Conservation (phyloP, 2,113 vertebrate genomes). For the Alethe castanea region DNA sequence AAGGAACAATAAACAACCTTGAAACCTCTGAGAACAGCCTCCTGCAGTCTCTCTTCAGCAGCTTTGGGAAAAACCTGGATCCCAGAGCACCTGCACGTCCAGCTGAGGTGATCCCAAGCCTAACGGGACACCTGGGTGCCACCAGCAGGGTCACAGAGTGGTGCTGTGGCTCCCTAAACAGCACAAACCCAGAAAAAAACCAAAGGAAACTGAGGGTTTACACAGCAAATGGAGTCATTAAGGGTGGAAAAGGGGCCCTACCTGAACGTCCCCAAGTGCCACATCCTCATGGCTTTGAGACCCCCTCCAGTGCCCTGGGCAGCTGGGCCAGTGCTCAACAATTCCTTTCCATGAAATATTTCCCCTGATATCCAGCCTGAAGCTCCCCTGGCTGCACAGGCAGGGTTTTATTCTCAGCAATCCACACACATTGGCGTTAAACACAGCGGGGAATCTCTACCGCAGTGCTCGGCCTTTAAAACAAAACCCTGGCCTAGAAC, state of each 20-base stretch:
- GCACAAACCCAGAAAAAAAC: background rate
- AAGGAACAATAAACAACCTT: too few relatives aligned
- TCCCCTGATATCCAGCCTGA: rapidly evolving
- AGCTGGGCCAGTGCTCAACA: background rate
- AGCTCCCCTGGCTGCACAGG: rapidly evolving
- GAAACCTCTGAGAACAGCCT: too few relatives aligned
- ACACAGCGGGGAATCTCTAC: background rate
- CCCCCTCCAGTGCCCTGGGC: background rate
- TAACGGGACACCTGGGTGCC: background rate
- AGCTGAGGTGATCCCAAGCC: too few relatives aligned
- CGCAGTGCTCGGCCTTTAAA: background rate
- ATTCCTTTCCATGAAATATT: background rate
- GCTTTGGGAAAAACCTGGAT: too few relatives aligned
- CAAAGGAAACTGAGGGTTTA: background rate
- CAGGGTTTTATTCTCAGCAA: background rate
- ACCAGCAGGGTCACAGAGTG: rapidly evolving
- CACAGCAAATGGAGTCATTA: rapidly evolving
- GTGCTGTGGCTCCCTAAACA: background rate
- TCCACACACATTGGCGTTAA: rapidly evolving
- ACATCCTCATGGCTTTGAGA: background rate
- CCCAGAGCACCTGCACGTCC: too few relatives aligned
- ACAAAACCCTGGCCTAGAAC: background rate
- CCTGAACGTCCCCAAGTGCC: background rate
- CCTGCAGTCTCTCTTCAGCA: too few relatives aligned
- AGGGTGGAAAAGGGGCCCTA: background rate